Conservation (phyloP, 2,888 invertebrate species). For the Cepaea hortensis region DNA sequence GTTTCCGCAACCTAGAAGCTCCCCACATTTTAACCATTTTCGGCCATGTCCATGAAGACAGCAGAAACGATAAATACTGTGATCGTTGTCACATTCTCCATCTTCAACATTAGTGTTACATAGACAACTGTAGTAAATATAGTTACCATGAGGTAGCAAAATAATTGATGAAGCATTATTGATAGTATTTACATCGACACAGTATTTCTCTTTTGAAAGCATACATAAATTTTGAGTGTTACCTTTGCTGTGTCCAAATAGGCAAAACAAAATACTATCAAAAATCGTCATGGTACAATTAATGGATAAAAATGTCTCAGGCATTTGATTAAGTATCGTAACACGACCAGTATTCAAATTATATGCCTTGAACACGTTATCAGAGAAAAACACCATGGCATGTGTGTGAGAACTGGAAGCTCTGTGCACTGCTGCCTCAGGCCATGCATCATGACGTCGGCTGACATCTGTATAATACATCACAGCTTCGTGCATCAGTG, state of each 20-base stretch:
- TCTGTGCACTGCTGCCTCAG: neutral
- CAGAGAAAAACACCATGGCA: neutral
- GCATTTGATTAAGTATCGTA: neutral
- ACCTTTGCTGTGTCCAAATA: too few species aligned
- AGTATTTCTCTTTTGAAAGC: neutral
- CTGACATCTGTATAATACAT: neutral
- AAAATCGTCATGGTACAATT: neutral
- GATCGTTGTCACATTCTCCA: neutral
- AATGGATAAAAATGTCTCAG: neutral
- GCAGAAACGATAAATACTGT: too few species aligned
- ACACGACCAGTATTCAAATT: neutral
- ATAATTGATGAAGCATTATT: too few species aligned
- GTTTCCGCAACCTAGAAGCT: neutral
- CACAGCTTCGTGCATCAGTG: neutral
- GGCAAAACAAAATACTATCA: neutral
- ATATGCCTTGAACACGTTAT: neutral
- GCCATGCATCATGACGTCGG: neutral
- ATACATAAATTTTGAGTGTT: too few species aligned
- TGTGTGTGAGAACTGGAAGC: neutral
- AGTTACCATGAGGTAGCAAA: neutral
- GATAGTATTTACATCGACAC: neutral
- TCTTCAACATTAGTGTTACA: too few species aligned
- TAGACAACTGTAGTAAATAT: neutral
- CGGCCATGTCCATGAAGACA: neutral
- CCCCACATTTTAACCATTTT: neutral